Percentiles rank a stretch among this genome's conserved stretches.
These are phyloP conservation scores for Philonicus albiceps DNA, from an alignment of 2,888 invertebrate genomes.

Conservation along the genomic window DNA sequence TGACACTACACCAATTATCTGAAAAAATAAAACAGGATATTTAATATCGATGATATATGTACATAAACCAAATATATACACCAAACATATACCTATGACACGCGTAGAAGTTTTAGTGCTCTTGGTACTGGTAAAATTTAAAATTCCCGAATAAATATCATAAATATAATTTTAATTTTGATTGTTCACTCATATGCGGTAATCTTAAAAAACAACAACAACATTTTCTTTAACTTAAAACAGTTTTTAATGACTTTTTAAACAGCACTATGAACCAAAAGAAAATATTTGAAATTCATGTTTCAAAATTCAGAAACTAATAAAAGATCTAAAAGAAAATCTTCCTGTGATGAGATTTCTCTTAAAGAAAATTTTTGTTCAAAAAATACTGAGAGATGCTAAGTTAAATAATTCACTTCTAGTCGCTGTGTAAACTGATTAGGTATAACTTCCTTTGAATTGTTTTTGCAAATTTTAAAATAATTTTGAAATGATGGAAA, in stretches of 20 bases:
- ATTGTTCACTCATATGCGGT: too few species aligned
- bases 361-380: neutral
- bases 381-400: neutral
- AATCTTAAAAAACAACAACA: too few species aligned
- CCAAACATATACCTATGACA: neutral
- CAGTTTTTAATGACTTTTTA: neutral
- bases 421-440: neutral
- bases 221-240: too few species aligned
- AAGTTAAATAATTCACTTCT: neutral
- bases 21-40: slow-evolving; percentile 61
- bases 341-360: too few species aligned
- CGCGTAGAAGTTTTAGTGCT: neutral
- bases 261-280: neutral
- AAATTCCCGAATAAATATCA: neutral
- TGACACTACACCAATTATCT: slow-evolving; percentile 97
- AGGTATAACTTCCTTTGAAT: neutral
- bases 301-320: neutral
- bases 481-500: neutral
- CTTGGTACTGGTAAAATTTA: neutral
- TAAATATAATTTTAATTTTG: neutral
- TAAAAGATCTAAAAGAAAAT: neutral
- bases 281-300: neutral
- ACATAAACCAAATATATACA: too few species aligned
- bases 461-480: neutral
- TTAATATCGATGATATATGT: neutral